phyloP scores from a whole-genome alignment of 2,797 vertebrate genomes.

The Melanotaenia maccullochi region DNA sequence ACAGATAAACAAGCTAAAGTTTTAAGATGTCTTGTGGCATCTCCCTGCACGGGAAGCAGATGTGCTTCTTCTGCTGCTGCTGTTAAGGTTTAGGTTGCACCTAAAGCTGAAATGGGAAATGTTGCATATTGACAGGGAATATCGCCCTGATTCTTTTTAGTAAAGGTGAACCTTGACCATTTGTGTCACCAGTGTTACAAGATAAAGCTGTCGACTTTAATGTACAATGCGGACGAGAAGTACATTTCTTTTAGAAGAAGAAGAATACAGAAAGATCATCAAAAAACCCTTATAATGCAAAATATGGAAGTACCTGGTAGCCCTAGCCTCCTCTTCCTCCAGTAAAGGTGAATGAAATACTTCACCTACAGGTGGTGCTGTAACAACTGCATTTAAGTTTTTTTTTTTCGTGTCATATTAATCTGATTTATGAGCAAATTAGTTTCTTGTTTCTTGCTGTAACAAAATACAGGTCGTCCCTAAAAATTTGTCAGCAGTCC shows the following conservation, averaged over 20 bases:
- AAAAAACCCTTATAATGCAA: neutral
- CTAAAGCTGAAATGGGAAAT: too few relatives aligned
- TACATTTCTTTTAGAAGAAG: neutral
- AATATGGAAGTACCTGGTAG: neutral
- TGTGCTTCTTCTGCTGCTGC: too few relatives aligned
- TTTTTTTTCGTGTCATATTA: constrained; percentile 30
- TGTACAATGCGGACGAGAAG: too few relatives aligned
- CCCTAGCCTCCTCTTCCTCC: neutral
- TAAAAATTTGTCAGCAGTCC: constrained; percentile 43
- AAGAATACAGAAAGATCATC: neutral
- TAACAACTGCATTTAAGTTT: neutral
- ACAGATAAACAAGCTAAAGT: neutral
- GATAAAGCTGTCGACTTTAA: too few relatives aligned
- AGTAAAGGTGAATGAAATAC: neutral
- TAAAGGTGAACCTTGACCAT: too few relatives aligned
- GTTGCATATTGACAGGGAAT: too few relatives aligned
- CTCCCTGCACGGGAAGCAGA: neutral
- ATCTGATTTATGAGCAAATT: constrained; percentile 39
- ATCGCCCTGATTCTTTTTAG: too few relatives aligned
- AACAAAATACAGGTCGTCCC: constrained; percentile 27
- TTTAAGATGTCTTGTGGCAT: neutral
- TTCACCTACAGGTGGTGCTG: neutral
- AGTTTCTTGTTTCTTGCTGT: constrained; percentile 46
- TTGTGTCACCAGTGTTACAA: too few relatives aligned
- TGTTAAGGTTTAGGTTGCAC: too few relatives aligned